Conservation (phyloP, 2,797 vertebrate genomes). For the Cuniculus paca region DNA sequence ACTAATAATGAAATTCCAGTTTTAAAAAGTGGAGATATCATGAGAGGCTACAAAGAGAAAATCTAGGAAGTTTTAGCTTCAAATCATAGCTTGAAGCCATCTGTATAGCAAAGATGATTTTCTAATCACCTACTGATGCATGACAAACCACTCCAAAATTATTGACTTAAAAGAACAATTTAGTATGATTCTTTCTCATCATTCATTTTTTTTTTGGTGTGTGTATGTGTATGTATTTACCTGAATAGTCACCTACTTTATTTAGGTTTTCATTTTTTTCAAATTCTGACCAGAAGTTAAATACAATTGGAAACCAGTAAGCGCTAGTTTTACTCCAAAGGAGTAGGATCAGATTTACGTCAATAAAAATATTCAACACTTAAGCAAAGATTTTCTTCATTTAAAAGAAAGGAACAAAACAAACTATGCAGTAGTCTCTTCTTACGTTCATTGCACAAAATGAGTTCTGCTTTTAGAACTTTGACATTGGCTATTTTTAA, state of each 20-base stretch:
- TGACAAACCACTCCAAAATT: background rate
- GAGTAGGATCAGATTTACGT: conserved; percentile 93
- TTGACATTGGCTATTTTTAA: conserved; percentile 88
- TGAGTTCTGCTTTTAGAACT: conserved; percentile 88
- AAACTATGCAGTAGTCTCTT: conserved; percentile 92
- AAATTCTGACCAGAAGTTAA: conserved; percentile 95
- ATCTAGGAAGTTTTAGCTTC: background rate
- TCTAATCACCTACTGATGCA: background rate
- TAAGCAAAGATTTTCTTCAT: conserved; percentile 92
- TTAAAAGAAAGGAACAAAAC: conserved; percentile 39
- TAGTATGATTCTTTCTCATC: background rate
- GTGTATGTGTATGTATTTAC: conserved; percentile 60
- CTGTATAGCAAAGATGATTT: background rate
- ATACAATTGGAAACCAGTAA: conserved; percentile 93
- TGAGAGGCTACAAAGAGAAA: background rate
- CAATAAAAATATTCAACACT: conserved; percentile 92
- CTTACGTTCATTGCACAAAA: conserved; percentile 91
- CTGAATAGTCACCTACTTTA: conserved; percentile 90
- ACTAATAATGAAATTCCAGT: background rate
- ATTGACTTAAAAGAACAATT: background rate
- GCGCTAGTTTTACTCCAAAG: conserved; percentile 92
- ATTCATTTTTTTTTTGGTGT: background rate
- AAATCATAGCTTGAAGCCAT: background rate
- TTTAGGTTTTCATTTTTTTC: conserved; percentile 91
- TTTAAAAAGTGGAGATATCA: background rate